Evolutionary conservation across 2,797 vertebrate genomes (phyloP), one percentile per base, ranked within the genome.

Genomic region (Muscicapa comitata): DNA sequence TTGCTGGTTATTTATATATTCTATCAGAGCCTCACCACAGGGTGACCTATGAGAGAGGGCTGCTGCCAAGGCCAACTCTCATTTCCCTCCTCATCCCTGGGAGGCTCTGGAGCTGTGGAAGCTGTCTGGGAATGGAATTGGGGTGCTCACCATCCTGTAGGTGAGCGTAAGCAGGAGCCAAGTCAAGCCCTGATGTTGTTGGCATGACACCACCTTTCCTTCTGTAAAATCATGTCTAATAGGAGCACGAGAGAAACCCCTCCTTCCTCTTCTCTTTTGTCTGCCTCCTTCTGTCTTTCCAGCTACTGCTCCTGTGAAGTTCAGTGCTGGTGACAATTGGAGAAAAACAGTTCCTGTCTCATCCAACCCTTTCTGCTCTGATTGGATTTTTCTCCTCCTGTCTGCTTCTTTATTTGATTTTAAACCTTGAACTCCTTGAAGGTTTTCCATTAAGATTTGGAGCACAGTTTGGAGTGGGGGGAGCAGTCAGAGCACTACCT

Each of bases 381-480:
- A 82, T 95, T 92, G 80, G 83, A 95, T 95, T 96, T 93, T 93
- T 92, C 54, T 81, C 67, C 29, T 68, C 68, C 51, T 48, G 23
- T 48, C 74, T 88, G 71, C 17, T 72, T 51, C 80, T 96, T 90
- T 95, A 96, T 95, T 90, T 85, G 80, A 89, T 96, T 95, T 87
- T 77, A 90, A 92, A 45, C n/a, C 59, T 95, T 95, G 84, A 90
- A 38, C 35, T 40, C 18, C 74, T 85, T 29, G 55, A 70, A 95
- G 55, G 42, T 88, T 94, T 90, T 94, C 90, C 80, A 80, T 94
- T 90, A 95, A 83, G 80, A 88, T 33, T 65, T 94, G 79, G 74
- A 94, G 74, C 45, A 80, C 57, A 79, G 3, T 82, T 90, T 88
- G 80, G 67, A 87, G 66, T 43, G 26, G 54, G 58, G 59, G 20